These are phyloP conservation scores for Embidobia sp. DNA, from an alignment of 2,888 invertebrate species.

Conservation along the genomic window DNA sequence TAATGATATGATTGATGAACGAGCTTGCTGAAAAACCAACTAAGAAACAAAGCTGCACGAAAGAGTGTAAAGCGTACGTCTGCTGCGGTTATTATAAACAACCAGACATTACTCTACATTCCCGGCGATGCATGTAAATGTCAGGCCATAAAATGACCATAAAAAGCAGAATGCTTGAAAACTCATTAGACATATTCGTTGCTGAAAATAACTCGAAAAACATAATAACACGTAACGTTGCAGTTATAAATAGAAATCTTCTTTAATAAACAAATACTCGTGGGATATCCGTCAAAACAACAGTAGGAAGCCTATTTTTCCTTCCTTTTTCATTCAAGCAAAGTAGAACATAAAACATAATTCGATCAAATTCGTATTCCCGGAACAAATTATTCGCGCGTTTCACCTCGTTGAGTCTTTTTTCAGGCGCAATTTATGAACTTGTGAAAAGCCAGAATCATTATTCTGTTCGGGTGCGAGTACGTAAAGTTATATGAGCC, in stretches of 20 bases:
- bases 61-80: conserved; percentile 34
- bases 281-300: conserved; percentile 8
- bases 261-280: conserved; percentile 10
- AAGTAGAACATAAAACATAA: conserved; percentile 11
- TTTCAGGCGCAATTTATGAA: neutral
- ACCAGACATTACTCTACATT: conserved; percentile 49
- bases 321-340: neutral
- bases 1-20: conserved; percentile 49
- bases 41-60: conserved; percentile 47
- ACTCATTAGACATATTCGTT: conserved; percentile 28
- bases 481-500: neutral
- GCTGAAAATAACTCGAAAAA: conserved; percentile 27
- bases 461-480: too few species aligned
- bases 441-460: too few species aligned
- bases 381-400: neutral
- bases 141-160: conserved; percentile 31
- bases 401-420: neutral
- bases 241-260: conserved; percentile 10
- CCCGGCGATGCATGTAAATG: conserved; percentile 51
- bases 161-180: conserved; percentile 29
- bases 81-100: conserved; percentile 53
- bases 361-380: conserved; percentile 10
- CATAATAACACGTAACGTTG: conserved; percentile 16
- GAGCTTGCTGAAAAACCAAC: conserved; percentile 35
- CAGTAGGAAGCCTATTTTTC: neutral